Base-by-base conservation (phyloP, 1,140 invertebrate genomes). In the Probaryconus sp. region DNA sequence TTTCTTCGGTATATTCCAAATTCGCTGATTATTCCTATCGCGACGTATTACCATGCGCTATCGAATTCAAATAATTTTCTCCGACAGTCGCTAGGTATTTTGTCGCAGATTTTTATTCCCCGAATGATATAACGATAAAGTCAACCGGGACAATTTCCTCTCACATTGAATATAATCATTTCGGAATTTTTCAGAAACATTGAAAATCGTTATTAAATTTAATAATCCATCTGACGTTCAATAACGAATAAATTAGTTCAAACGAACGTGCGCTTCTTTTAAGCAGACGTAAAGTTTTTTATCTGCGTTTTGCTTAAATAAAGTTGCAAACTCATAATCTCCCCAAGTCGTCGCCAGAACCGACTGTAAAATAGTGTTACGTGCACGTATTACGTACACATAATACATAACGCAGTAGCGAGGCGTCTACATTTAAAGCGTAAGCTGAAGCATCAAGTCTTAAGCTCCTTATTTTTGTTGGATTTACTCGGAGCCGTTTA, bases 381-480 rank as follows among this genome's bases (percentile, higher is more conserved):
- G 61, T 51, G 53, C 47, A 65, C 67, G 55, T 73, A 73, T 67
- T 63, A 67, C 50, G 48, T 67, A 67, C 61, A 63, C 42, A 50
- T 61, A 67, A 73, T 61, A 67, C 40, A 65, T 61, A 65, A 60
- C 38, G 35, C 5, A 10, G 38, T 45, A 33, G 31, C 35, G 38
- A 38, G 21, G 53, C 47, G 38, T 65, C 53, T 61, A 53, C 53
- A 65, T 65, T 65, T 65, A 53, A 60, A 73, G 45, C 53, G 43
- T 65, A 65, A 65, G 61, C 69, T 65, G 38, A 5, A 56, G 55
- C 18, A 65, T 60, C 24, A 30, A 73, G 60, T 61, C 69, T 65
- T 65, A 73, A 73, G 53, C 60, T 72, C 45, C 53, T 72, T 72
- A 72, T 72, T 64, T 72, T 72, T 65, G 60, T 65, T 60, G 45